Conservation (phyloP, 2,888 invertebrate genomes). For the Eupithecia insigniata region DNA sequence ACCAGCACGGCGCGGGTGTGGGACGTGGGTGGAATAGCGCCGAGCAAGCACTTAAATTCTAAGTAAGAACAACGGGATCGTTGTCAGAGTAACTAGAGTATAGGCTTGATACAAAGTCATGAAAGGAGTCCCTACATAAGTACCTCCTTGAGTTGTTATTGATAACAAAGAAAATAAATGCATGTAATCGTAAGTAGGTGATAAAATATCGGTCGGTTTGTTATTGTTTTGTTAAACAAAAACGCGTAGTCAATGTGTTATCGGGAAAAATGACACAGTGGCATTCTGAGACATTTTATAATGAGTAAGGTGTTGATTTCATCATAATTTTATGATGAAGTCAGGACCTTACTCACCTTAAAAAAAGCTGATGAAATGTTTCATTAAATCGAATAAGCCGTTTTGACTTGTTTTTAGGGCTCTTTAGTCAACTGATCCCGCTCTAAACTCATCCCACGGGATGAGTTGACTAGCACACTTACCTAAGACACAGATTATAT, state of each 20-base stretch:
- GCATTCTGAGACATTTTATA: background rate
- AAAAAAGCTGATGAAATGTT: background rate
- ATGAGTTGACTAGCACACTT: too few species aligned
- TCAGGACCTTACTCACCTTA: background rate
- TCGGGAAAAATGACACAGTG: conserved; percentile 11
- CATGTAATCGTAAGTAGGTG: conserved; percentile 21
- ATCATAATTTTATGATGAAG: conserved; percentile 1
- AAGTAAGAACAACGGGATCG: too few species aligned
- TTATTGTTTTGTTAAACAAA: conserved; percentile 14
- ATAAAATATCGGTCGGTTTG: background rate
- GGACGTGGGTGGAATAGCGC: too few species aligned
- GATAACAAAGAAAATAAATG: conserved; percentile 11
- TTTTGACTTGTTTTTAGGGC: background rate
- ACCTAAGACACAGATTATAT: too few species aligned
- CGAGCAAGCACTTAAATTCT: too few species aligned
- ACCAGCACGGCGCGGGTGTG: too few species aligned
- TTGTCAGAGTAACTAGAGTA: too few species aligned
- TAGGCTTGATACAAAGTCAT: too few species aligned
- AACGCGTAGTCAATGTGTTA: conserved; percentile 9
- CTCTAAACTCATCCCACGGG: too few species aligned
- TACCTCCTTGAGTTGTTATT: background rate
- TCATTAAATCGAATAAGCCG: background rate
- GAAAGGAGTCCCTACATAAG: too few species aligned
- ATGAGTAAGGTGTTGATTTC: background rate
- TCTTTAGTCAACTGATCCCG: too few species aligned